These are phyloP conservation scores for Sebastes hubbsi DNA, from an alignment of 2,797 vertebrate species.

Conservation along the genomic window DNA sequence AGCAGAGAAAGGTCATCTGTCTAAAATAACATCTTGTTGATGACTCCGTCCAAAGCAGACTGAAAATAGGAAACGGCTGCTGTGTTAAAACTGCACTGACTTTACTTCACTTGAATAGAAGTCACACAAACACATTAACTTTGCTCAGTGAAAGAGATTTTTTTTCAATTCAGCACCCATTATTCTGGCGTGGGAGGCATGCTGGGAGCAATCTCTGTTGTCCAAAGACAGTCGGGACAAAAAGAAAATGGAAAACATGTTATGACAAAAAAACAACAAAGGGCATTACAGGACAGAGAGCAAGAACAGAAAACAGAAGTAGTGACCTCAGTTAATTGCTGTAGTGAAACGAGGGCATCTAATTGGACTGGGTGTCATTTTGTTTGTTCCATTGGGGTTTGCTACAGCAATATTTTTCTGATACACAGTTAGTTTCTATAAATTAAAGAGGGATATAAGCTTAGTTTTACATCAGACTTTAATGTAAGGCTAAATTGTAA, in stretches of 20 bases:
- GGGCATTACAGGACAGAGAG: background rate
- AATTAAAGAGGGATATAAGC: background rate
- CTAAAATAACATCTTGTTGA: conserved; percentile 27
- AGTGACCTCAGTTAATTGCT: background rate
- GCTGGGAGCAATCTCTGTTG: background rate
- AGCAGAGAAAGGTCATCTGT: conserved; percentile 23
- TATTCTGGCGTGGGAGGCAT: background rate
- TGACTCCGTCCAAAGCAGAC: background rate
- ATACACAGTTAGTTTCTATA: background rate
- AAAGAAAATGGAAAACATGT: background rate
- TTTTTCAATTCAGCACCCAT: background rate
- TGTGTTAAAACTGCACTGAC: background rate
- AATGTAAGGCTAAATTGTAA: background rate
- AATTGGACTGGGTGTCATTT: conserved; percentile 3
- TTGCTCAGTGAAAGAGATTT: background rate
- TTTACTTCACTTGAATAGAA: background rate
- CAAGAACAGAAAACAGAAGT: conserved; percentile 10
- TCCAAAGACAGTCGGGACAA: background rate
- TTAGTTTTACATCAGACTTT: background rate
- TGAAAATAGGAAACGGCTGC: background rate
- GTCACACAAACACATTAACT: background rate
- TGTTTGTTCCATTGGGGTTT: background rate
- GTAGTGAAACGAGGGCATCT: background rate
- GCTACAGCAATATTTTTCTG: background rate
- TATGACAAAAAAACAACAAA: background rate